Evolutionary conservation across 2,797 vertebrate species (phyloP), one percentile per base, ranked within the genome.

Genomic region (Mionectes olivaceus): DNA sequence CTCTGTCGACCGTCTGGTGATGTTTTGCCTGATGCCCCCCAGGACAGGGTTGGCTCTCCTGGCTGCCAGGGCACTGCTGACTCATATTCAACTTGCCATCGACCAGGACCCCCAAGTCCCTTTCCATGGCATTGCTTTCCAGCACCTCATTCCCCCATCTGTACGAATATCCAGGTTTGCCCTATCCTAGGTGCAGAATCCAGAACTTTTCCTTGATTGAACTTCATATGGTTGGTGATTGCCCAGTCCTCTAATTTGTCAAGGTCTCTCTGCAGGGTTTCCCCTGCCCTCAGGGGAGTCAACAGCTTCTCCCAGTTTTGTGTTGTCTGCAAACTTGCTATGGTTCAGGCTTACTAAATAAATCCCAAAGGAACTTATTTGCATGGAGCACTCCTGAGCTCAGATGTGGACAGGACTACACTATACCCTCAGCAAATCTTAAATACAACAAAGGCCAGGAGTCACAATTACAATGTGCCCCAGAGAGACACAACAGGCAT

Each of bases 1-100:
- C 14, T 24, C n/a, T 10, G n/a, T 57, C 6, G 3, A 3, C 5
- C 14, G 1, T 9, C n/a, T 57, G n/a, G 19, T 1, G 22, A 35
- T 17, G n/a, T 14, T 56, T 22, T 33, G n/a, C 55, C 55, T 24
- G n/a, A 24, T 33, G n/a, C 22, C 55, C 9, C 22, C n/a, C 55
- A 11, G 23, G 55, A 57, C n/a, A 57, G 6, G 5, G n/a, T 24
- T 57, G 55, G 14, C n/a, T 10, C n/a, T 57, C 55, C 22, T n/a
- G 55, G 55, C 23, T 57, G 55, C 22, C 55, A 57, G 55, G 55
- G 55, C 55, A 57, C 55, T 35, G n/a, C 55, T 17, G 22, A 57
- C n/a, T 56, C n/a, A 24, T 14, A 17, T 57, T 57, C 22, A 35
- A 57, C 55, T 57, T 24, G 55, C 22, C 55, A 56, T 23, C 3